Conservation (phyloP, 2,797 vertebrate species). For the Melanogrammus aeglefinus region DNA sequence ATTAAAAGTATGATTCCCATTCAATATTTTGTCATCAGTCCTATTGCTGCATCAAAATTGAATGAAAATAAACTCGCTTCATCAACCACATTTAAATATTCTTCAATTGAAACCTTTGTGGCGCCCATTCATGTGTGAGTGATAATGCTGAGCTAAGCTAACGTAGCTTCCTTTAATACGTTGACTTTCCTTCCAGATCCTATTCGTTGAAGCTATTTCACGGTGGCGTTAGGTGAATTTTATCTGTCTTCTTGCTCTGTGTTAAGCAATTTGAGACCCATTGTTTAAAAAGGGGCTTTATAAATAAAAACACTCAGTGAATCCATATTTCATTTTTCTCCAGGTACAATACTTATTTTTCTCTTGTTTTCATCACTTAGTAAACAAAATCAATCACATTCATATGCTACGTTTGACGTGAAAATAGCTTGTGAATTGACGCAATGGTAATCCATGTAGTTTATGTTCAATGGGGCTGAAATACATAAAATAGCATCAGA, state of each 20-base stretch:
- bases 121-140: not conserved
- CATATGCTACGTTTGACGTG: conserved; percentile 64
- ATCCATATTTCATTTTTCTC: conserved; percentile 25
- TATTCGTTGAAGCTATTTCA: not conserved
- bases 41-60: not conserved
- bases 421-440: conserved; percentile 65
- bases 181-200: not conserved
- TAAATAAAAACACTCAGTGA: conserved; percentile 19
- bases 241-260: not conserved
- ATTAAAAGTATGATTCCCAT: not conserved
- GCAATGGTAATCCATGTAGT: conserved; percentile 69
- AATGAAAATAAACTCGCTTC: not conserved
- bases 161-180: not conserved
- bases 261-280: not conserved
- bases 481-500: conserved; percentile 63
- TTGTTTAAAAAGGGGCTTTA: conserved; percentile 34
- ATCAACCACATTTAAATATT: conserved; percentile 2
- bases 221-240: not conserved
- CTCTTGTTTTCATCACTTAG: conserved; percentile 35
- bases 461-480: conserved; percentile 66
- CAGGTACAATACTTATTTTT: conserved; percentile 40
- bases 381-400: conserved; percentile 68
- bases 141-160: not conserved
- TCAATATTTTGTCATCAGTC: not conserved
- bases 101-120: not conserved